phyloP scores from a whole-genome alignment of 2,113 vertebrate genomes.

The Nerophis ophidion region DNA sequence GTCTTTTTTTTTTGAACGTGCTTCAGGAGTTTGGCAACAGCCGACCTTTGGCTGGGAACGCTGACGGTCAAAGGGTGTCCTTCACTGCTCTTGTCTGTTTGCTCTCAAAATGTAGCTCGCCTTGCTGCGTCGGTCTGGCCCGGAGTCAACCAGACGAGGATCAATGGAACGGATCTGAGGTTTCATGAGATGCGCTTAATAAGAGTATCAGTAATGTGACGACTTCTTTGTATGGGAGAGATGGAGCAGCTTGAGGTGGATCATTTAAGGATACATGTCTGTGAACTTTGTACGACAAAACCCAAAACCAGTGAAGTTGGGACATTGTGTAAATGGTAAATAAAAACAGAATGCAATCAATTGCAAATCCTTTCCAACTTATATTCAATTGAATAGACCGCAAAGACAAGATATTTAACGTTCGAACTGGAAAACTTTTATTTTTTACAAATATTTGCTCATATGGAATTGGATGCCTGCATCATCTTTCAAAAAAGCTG shows the following conservation, averaged over 20 bases:
- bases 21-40: conserved; percentile 57
- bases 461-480: too few species aligned
- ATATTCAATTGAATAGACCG: too few species aligned
- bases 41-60: conserved; percentile 62
- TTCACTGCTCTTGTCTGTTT: conserved; percentile 51
- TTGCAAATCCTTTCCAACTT: too few species aligned
- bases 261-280: conserved; percentile 39
- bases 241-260: conserved; percentile 35
- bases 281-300: too few species aligned
- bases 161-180: background rate
- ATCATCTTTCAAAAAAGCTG: too few species aligned
- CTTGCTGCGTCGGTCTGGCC: conserved; percentile 4
- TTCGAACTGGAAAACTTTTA: too few species aligned
- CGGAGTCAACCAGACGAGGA: conserved; percentile 17
- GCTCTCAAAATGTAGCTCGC: conserved; percentile 32
- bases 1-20: conserved; percentile 54
- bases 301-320: background rate
- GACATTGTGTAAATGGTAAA: too few species aligned
- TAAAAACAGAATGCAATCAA: too few species aligned
- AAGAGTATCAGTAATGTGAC: background rate
- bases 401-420: too few species aligned
- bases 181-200: background rate
- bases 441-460: too few species aligned
- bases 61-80: conserved; percentile 62
- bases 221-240: conserved; percentile 21